Evolutionary conservation across 2,888 invertebrate genomes (phyloP), one percentile per base, ranked within the genome.

Genomic region (Trissolcus brochymenae): DNA sequence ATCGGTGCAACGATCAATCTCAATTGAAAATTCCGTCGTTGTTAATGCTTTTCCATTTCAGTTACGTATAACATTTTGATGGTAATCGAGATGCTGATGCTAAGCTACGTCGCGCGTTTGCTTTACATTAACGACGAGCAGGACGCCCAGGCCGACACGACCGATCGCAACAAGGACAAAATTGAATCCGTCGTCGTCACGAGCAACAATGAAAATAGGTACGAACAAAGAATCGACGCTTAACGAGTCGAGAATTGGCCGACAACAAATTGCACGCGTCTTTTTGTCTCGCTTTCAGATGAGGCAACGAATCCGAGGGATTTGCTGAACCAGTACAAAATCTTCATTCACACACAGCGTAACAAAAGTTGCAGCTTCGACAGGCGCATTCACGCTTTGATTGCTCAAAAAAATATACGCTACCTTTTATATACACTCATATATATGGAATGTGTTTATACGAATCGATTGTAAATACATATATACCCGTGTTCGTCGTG

Each of bases 31-130:
- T 66, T 71, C 57, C 54, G 67, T 35, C 54, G 67, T 57, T 72
- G 76, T 66, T 76, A 66, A 76, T 77, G 72, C 49, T 77, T 77
- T 77, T 72, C 77, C 68, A 64, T 91, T 91, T 82, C 91, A 94
- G 94, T 94, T 87, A 91, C 94, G 79, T 93, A 93, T 89, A 93
- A 93, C 87, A 90, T 91, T 46, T 84, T 93, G 80, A 93, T 93
- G 91, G 89, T 94, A 82, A 85, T 92, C 81, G 94, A 94, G 89
- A 94, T 94, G 94, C 90, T 94, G 65, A 83, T 93, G 60, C 90
- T 94, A 50, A 92, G 92, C 51, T 89, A 91, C 75, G 90, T 92
- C 83, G 94, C 94, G 0, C 91, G 93, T 86, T 89, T 90, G 71
- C 85, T 94, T 55, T 94, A 94, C 89, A 91, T 91, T 71, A 87